Percentiles rank a stretch among this genome's conserved stretches.
These are phyloP conservation scores for Chloebia gouldiae DNA, from an alignment of 2,113 vertebrate genomes.

Conservation along the genomic window DNA sequence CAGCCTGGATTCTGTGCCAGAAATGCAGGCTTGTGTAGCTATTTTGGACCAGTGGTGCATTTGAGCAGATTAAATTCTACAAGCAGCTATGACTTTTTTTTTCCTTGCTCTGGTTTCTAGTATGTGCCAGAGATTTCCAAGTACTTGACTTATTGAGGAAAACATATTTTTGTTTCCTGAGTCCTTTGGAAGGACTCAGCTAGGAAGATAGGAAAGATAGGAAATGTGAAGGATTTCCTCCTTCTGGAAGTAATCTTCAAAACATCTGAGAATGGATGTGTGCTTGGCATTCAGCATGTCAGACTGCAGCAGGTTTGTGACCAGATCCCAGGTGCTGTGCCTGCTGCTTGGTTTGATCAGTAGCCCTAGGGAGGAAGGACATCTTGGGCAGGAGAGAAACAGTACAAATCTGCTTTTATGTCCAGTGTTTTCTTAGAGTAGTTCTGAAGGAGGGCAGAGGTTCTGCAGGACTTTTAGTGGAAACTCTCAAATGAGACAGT, in stretches of 20 bases:
- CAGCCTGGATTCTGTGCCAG: not conserved
- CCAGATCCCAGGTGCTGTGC: not conserved
- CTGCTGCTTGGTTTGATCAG: not conserved
- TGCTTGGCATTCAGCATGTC: not conserved
- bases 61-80: not conserved
- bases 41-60: not conserved
- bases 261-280: not conserved
- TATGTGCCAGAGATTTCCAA: not conserved
- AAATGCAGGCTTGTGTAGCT: not conserved
- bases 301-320: not conserved
- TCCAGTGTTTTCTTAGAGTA: not conserved
- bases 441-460: not conserved
- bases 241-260: not conserved
- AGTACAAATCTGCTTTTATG: not conserved
- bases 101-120: not conserved
- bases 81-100: not conserved
- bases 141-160: not conserved
- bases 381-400: not conserved
- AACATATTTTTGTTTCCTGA: not conserved
- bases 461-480: not conserved
- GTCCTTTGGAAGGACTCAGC: not conserved
- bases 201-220: no score
- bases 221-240: not conserved
- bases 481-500: not conserved
- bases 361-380: not conserved